Base-by-base conservation (phyloP, 1,140 invertebrate genomes). In the Euglossa dilemma region DNA sequence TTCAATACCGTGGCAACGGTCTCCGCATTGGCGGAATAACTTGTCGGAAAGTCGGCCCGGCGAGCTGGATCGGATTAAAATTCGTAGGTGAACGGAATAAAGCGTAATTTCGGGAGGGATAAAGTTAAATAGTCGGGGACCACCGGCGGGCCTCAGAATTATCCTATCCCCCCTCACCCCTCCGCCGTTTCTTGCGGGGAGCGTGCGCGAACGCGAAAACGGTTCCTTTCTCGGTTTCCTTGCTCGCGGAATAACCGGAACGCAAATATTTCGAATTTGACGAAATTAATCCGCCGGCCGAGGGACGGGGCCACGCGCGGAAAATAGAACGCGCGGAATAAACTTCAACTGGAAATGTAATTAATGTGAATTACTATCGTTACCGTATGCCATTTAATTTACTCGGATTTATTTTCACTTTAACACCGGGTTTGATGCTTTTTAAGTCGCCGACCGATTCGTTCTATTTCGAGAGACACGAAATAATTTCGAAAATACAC, bases 291-390 rank as follows among this genome's bases (percentile, higher is more conserved):
- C 36, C n/a, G 36, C 11, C 52, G 12, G 4, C 9, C 14, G 7
- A 50, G 36, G 23, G 50, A 59, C n/a, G 11, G 45, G 4, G 45
- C n/a, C n/a, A n/a, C n/a, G 28, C 25, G 52, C 8, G 43, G 52
- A 20, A 61, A 80, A 72, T 80, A 50, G 67, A 61, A 72, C 28
- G 45, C 47, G 61, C 14, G 11, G 54, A 80, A 80, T 72, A 71
- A 74, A 80, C 78, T 80, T 73, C 54, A 12, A 6, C 43, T 18
- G 63, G 43, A 23, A 63, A 50, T 61, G 67, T 43, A 73, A 80
- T 80, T 73, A 73, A 80, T 73, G 70, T 12, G 64, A 80, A 80
- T 61, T 72, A 59, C 28, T 72, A 63, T 73, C 78, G 69, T 64
- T 45, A 20, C 11, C 5, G 57, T 45, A 23, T 64, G 54, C 47